These are phyloP conservation scores for Illadopsis cleaveri DNA, from an alignment of 2,113 vertebrate species.

Conservation along the genomic window DNA sequence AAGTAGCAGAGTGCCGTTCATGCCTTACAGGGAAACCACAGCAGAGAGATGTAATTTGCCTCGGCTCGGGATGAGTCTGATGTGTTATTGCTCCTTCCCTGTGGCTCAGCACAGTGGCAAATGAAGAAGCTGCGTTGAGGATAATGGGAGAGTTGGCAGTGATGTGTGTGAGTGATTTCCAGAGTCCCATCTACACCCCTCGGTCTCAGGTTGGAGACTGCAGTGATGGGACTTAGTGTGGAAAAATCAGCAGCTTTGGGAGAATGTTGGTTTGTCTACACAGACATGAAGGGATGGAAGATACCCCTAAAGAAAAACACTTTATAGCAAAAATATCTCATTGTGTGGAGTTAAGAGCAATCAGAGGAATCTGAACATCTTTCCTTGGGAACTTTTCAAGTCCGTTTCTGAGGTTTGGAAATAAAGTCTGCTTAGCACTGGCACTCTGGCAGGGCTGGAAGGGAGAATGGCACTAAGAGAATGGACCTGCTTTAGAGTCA, in stretches of 20 bases:
- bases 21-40: constrained; percentile 21
- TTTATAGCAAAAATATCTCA: background rate
- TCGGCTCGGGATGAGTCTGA: background rate
- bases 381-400: background rate
- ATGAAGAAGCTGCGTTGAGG: background rate
- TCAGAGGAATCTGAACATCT: background rate
- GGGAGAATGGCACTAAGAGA: background rate
- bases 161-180: background rate
- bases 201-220: background rate
- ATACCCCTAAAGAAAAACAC: background rate
- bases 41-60: background rate
- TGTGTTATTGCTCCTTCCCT: background rate
- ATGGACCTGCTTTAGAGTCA: background rate
- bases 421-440: background rate
- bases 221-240: background rate
- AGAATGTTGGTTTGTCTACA: background rate
- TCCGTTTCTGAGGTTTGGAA: background rate
- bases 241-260: background rate
- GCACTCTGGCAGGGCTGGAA: background rate
- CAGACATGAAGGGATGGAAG: background rate
- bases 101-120: background rate
- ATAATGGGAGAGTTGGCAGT: background rate
- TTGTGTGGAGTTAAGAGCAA: background rate
- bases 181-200: background rate
- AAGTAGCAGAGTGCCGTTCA: background rate